phyloP scores from a whole-genome alignment of 2,113 vertebrate genomes.

The Leucoraja erinaceus region DNA sequence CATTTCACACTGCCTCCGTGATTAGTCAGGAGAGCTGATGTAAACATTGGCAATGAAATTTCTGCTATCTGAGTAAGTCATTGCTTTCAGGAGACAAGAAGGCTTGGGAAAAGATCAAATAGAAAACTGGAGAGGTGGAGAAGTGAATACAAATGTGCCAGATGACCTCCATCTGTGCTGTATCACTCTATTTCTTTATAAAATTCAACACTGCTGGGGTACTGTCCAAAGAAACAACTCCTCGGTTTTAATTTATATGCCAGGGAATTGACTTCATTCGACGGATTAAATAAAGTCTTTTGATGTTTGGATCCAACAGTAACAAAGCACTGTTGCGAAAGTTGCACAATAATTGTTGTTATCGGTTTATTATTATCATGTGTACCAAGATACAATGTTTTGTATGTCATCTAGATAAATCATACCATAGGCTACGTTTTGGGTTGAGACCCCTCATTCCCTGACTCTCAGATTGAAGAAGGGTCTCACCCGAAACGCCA shows the following conservation, averaged over 20 bases:
- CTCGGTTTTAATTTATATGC: not conserved
- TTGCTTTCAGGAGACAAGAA: not conserved
- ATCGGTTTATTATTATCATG: too few species aligned
- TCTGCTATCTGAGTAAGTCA: not conserved
- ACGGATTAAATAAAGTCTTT: not conserved
- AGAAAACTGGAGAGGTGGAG: not conserved
- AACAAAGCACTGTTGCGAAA: not conserved
- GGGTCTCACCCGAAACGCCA: too few species aligned
- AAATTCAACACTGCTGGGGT: not conserved
- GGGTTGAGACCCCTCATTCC: too few species aligned
- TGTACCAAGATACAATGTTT: too few species aligned
- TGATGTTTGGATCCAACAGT: not conserved
- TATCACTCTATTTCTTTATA: not conserved
- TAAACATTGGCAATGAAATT: not conserved
- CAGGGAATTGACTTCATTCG: not conserved
- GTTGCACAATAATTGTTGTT: not conserved
- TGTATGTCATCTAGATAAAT: too few species aligned
- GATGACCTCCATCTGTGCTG: not conserved
- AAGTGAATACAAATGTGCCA: not conserved
- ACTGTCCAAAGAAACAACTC: not conserved
- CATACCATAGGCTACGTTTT: too few species aligned
- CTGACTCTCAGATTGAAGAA: too few species aligned
- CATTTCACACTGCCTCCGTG: too few species aligned
- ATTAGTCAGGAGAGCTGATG: too few species aligned
- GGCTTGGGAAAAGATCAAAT: not conserved